phyloP scores from a whole-genome alignment of 1,140 invertebrate genomes.

The Drosophila lini region DNA sequence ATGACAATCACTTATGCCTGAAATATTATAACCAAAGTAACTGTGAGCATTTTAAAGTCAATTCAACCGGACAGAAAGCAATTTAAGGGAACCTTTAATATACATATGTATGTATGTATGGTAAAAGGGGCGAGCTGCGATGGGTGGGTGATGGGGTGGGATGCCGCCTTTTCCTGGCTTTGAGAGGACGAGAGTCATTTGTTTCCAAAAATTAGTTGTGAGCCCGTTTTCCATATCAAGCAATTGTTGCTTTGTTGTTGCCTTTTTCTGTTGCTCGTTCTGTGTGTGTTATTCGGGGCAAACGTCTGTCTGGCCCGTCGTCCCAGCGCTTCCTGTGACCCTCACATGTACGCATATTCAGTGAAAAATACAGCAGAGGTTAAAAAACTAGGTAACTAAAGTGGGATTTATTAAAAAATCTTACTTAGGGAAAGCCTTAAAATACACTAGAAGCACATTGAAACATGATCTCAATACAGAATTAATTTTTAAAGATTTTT shows the following conservation, averaged over 20 bases:
- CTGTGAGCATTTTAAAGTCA: conserved; percentile 11
- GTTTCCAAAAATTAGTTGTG: conserved; percentile 77
- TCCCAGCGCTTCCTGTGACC: conserved; percentile 57
- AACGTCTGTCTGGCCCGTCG: conserved; percentile 61
- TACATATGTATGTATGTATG: background rate
- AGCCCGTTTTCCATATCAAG: conserved; percentile 66
- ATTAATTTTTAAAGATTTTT: too few species aligned
- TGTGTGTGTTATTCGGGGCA: conserved; percentile 29
- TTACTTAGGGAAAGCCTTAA: too few species aligned
- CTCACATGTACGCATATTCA: conserved; percentile 25
- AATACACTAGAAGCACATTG: too few species aligned
- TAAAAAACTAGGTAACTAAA: background rate
- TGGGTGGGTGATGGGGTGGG: background rate
- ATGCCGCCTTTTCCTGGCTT: conserved; percentile 7
- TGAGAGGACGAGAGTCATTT: conserved; percentile 62
- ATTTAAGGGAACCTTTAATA: conserved; percentile 38
- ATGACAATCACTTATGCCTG: conserved; percentile 35
- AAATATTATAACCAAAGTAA: conserved; percentile 31
- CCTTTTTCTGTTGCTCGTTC: conserved; percentile 45
- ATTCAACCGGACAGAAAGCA: conserved; percentile 14
- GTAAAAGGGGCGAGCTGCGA: background rate
- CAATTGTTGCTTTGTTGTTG: conserved; percentile 62
- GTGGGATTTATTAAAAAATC: background rate
- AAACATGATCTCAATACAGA: too few species aligned
- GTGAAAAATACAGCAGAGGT: background rate